Conservation (phyloP, 2,888 invertebrate genomes). For the Spicauda simplicius region DNA sequence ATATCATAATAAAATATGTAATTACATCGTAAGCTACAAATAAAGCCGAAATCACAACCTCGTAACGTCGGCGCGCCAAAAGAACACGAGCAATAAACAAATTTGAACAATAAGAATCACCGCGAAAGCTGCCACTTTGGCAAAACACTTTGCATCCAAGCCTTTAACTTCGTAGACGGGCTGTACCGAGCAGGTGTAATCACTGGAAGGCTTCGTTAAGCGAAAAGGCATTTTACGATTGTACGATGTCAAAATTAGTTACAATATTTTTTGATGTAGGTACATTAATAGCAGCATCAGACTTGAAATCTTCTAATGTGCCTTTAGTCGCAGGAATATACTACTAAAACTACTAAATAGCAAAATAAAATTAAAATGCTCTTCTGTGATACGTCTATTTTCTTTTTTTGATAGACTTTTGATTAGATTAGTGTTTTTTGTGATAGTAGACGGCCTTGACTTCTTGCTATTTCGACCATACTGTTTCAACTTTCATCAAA, state of each 20-base stretch:
- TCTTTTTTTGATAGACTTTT: too few relatives aligned
- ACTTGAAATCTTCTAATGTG: too few relatives aligned
- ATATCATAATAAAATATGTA: background rate
- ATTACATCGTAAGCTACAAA: background rate
- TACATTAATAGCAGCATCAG: background rate
- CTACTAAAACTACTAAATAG: too few relatives aligned
- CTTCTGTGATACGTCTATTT: too few relatives aligned
- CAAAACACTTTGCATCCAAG: constrained; percentile 54
- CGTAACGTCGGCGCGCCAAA: constrained; percentile 43
- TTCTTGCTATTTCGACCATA: too few relatives aligned
- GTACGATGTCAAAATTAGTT: background rate
- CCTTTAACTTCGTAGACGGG: constrained; percentile 35
- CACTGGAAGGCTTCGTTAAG: constrained; percentile 14
- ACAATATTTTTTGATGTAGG: background rate
- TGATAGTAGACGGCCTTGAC: too few relatives aligned
- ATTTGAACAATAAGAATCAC: constrained; percentile 56
- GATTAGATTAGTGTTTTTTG: too few relatives aligned
- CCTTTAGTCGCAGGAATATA: too few relatives aligned
- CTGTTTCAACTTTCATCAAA: too few relatives aligned
- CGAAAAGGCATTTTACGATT: constrained; percentile 26
- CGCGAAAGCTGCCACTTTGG: constrained; percentile 50
- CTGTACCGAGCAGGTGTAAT: background rate
- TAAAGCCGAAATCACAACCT: background rate
- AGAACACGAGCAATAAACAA: constrained; percentile 50
- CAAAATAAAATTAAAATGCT: too few relatives aligned